Evolutionary conservation across 1,140 invertebrate species (phyloP), one percentile per base, ranked within the genome.

Genomic region (Helicoverpa armigera): DNA sequence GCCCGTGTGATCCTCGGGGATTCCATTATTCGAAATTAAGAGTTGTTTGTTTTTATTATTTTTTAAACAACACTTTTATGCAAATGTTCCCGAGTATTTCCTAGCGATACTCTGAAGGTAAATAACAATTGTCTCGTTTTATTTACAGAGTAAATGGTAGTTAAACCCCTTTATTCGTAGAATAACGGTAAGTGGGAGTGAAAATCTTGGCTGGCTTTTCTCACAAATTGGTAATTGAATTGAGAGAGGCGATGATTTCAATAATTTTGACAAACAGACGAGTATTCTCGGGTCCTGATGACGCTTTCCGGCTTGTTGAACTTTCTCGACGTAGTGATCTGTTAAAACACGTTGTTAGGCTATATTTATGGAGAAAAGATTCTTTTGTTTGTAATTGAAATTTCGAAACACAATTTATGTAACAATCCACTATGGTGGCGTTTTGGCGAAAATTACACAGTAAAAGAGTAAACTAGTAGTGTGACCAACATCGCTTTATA

Each of bases 1-100:
- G 83, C 85, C 82, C 65, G 63, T 78, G 75, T 82, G 76, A 86
- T 86, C 84, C 83, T 69, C 10, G 35, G 77, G 85, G 86, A 86
- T 86, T 87, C 83, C 79, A 84, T 82, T 78, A 86, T 69, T 79
- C 75, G 54, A 54, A 76, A 83, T 80, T 83, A 83, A 83, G 51
- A 74, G 53, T 84, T 83, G 77, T 82, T 82, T 84, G 79, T 86
- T 85, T 82, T 77, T 63, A 60, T 77, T 67, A 67, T 77, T 77
- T 77, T 77, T 77, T 77, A 67, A 67, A 77, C 61, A 77, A 50
- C 60, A 77, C 75, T 77, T 77, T 76, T 77, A 77, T 77, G 61
- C 61, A 53, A 77, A 77, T 77, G 61, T 54, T 67, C 18, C 73
- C 16, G 58, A 63, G 43, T 63, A 50, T 63, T 76, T 67, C 61